Evolutionary conservation across 2,797 vertebrate genomes (phyloP).

Genomic region (Bufotes viridis): DNA sequence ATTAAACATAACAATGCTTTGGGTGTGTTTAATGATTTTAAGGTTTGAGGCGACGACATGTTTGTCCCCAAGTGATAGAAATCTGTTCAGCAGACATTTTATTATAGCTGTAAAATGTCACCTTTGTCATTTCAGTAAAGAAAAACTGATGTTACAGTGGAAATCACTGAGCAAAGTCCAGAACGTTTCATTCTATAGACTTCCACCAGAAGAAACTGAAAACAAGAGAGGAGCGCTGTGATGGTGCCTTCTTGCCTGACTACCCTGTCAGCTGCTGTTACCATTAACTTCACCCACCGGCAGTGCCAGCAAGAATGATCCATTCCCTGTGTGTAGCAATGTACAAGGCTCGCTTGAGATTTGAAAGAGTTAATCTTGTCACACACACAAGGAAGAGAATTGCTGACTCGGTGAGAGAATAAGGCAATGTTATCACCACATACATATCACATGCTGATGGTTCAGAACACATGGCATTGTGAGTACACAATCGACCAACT

Average conservation of each 20-base stretch:
- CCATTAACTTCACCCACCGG: background rate
- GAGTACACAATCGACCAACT: background rate
- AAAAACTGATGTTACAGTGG: background rate
- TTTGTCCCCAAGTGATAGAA: background rate
- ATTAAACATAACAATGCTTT: background rate
- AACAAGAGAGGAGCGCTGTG: background rate
- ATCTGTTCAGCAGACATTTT: background rate
- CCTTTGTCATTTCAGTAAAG: background rate
- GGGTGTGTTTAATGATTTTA: background rate
- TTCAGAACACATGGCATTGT: conserved; percentile 10
- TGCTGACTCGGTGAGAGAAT: conserved; percentile 19
- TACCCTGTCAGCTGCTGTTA: conserved; percentile 34
- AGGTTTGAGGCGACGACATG: background rate
- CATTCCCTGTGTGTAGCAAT: conserved; percentile 19
- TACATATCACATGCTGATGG: background rate
- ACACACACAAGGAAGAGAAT: background rate
- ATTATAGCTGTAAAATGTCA: background rate
- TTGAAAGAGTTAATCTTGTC: background rate
- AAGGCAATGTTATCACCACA: conserved; percentile 14
- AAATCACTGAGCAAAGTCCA: background rate
- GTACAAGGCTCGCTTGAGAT: background rate
- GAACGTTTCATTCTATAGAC: background rate
- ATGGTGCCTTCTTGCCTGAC: conserved; percentile 23
- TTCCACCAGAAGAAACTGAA: background rate
- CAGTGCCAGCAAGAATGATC: background rate